Evolutionary conservation across 2,797 vertebrate genomes (phyloP), one percentile per base, ranked within the genome.

Genomic region (Ptychobarbus kaznakovi): DNA sequence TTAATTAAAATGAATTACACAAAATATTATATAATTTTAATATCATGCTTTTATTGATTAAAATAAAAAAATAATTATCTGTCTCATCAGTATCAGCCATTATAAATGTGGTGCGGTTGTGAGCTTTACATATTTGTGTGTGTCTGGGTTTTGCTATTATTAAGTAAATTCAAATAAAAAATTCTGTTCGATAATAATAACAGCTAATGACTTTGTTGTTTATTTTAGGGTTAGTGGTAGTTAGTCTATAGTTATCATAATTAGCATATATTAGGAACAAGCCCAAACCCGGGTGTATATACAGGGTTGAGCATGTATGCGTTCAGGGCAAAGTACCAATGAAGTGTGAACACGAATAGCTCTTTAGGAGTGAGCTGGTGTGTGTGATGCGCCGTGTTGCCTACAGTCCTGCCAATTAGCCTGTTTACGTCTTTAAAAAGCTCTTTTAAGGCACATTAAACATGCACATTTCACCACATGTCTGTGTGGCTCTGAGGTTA

Each of bases 361-460:
- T 89, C 90, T 92, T 91, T 81, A 89, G 83, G 77, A 91, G 91
- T 94, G 92, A 92, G 89, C 89, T 91, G 87, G 86, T 92, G 93
- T 92, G 91, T 92, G 91, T 93, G 94, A 93, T 92, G 91, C 88
- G 91, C 89, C 44, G 70, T 76, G 66, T 82, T 84, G 89, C 84
- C 89, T 88, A 86, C 79, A 88, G 84, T 90, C 91, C 90, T 91
- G 91, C 93, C 92, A 91, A 93, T 92, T 90, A 94, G 92, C 91
- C 89, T 93, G 93, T 95, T 95, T 95, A 93, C 91, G 89, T 91
- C 91, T 82, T 93, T 94, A 93, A 95, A 94, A 94, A 93, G 91
- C 91, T 92, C 91, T 93, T 95, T 95, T 95, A 93, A 95, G 94
- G 93, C 93, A 94, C 94, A 95, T 95, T 95, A 95, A 94, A 93